Evolutionary conservation across 2,113 vertebrate species (phyloP), one percentile per base, ranked within the genome.

Genomic region (Benitochromis conjunctus): DNA sequence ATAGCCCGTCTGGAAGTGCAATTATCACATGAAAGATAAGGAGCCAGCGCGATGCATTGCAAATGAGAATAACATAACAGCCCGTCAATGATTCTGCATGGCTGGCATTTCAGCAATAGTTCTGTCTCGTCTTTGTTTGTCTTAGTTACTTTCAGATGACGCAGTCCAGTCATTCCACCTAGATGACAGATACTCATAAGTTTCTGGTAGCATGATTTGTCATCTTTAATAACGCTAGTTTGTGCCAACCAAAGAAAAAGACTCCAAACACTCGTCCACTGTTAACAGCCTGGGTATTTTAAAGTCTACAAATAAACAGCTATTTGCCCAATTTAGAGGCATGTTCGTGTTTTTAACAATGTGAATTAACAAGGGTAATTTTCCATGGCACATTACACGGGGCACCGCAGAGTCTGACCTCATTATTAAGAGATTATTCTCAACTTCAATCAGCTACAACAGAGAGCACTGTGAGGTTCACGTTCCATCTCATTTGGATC

Each of bases 1-100:
- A 58, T 78, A 38, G 62, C 31, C 79, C 2, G 81, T 89, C 89
- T 93, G 93, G 88, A 91, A 92, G 83, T 83, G 69, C 81, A 89
- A 93, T 94, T 90, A 92, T 86, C 86, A 69, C 82, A 55, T 84
- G 79, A 90, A 89, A 89, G 87, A 90, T 88, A 90, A 90, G 83
- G 79, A 54, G 81, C 80, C n/a, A 58, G 69, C 1, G 19, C 21
- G 46, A 77, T 16, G 46, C 81, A 82, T 85, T 80, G n/a, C 56
- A 84, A 90, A 89, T 29, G 10, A 88, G 80, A 80, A 86, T 7
- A 86, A 29, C 66, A 83, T 10, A 54, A 53, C 12, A 43, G 43
- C 7, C 38, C 0, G 4, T 84, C 16, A 89, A 9, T 57, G 84
- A 80, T 9, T 83, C 34, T 51, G 53, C 48, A 82, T 43, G 53